Percentiles rank a stretch among this genome's conserved stretches.
Evolutionary conservation across 2,888 invertebrate genomes (phyloP).

Genomic region (Apodemia duryi): DNA sequence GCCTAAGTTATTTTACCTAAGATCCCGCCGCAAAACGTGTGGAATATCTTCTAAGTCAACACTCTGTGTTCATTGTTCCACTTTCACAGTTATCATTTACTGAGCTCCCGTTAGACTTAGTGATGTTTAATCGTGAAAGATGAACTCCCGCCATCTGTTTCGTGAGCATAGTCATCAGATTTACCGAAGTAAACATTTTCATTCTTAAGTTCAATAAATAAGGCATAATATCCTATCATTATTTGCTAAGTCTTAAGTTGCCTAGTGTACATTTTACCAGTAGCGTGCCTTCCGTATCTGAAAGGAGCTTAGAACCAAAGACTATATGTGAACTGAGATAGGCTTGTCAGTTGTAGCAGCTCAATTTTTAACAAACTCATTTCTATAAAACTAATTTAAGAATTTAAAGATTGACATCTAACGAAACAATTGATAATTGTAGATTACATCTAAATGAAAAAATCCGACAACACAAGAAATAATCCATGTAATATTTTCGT

Average conservation of each 20-base stretch:
- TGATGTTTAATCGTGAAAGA: conserved; percentile 56
- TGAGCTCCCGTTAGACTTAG: conserved; percentile 42
- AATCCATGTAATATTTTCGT: no score
- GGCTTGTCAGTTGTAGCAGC: not conserved
- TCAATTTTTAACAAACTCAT: no score
- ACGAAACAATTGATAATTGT: not conserved
- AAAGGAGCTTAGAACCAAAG: conserved; percentile 8
- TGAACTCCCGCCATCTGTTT: conserved; percentile 39
- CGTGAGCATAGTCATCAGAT: conserved; percentile 27
- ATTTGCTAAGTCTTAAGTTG: conserved; percentile 15
- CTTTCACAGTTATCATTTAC: conserved; percentile 25
- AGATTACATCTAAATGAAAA: no score
- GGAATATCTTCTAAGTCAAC: no score
- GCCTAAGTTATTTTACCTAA: no score
- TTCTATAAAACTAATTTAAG: no score
- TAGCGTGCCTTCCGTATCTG: conserved; percentile 29
- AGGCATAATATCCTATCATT: conserved; percentile 17
- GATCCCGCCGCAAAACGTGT: no score
- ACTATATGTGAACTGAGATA: not conserved
- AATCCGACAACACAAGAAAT: no score
- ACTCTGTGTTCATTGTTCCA: not conserved
- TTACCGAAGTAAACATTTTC: conserved; percentile 22
- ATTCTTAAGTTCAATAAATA: conserved; percentile 15
- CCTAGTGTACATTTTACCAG: conserved; percentile 30
- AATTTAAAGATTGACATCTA: not conserved